Evolutionary conservation across 1,140 invertebrate genomes (phyloP), one percentile per base, ranked within the genome.

Genomic region (Colletes gigas): DNA sequence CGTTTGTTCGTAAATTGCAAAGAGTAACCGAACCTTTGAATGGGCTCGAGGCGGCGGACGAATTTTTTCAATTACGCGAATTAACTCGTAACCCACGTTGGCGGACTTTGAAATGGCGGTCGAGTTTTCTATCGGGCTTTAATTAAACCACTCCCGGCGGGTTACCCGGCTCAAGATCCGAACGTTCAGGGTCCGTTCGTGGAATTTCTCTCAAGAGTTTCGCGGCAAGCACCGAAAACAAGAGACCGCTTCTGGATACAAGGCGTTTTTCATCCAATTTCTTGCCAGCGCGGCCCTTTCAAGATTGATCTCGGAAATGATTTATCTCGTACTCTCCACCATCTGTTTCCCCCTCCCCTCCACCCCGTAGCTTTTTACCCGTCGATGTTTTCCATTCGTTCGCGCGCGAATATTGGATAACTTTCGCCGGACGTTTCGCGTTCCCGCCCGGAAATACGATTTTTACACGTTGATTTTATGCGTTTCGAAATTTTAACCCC

Each of bases 221-320:
- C 67, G 67, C 76, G 68, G 68, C 54, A 63, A n/a, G 54, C 30
- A 47, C 55, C 57, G 69, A 55, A 66, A 80, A 66, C 62, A 44
- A 8, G 47, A 6, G 30, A 8, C 50, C 17, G 12, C 17, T 19
- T 4, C 19, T 14, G 4, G 68, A 47, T 41, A 73, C 52, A 41
- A 52, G 60, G 41, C 39, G 52, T 82, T 76, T 85, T 75, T 84
- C 62, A 69, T 81, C 62, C 54, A 77, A 63, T 82, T 80, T 79
- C 66, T 75, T 74, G 65, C 62, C 69, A 75, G 72, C 59, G 30
- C 55, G 41, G 41, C 78, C 63, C 19, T 50, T 44, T 44, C 52
- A 54, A 82, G 80, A 78, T 68, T 79, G 83, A 86, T 86, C 76
- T 59, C 21, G n/a, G 60, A 63, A 71, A 85, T 85, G 79, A 85